Conservation (phyloP, 2,888 invertebrate genomes). For the Phlogophora meticulosa region DNA sequence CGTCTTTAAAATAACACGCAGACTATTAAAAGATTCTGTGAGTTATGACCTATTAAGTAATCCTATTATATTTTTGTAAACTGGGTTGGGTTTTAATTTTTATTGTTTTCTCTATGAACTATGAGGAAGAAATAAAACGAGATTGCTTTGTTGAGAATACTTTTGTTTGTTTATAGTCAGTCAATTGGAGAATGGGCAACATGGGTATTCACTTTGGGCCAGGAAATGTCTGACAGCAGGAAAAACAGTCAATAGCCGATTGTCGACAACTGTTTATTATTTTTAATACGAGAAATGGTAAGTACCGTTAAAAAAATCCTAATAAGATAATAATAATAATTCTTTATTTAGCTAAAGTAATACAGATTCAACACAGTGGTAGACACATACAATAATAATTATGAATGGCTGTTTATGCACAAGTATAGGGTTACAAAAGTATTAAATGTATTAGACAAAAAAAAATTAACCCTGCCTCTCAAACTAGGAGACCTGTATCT, state of each 20-base stretch:
- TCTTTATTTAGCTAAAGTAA: too few relatives aligned
- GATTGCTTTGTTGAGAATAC: slow-evolving; percentile 22
- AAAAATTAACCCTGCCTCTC: too few relatives aligned
- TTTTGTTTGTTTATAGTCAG: slow-evolving; percentile 28
- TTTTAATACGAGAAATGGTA: too few relatives aligned
- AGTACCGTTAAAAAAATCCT: too few relatives aligned
- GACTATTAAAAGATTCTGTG: slow-evolving; percentile 54
- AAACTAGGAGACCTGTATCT: too few relatives aligned
- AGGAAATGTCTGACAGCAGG: slow-evolving; percentile 27
- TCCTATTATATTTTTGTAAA: slow-evolving; percentile 56
- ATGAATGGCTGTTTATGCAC: too few relatives aligned
- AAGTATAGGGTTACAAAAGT: too few relatives aligned
- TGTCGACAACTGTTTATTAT: too few relatives aligned
- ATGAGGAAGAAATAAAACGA: slow-evolving; percentile 62
- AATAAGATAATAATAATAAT: too few relatives aligned
- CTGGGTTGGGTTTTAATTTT: slow-evolving; percentile 44
- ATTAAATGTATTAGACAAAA: too few relatives aligned
- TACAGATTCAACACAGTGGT: too few relatives aligned
- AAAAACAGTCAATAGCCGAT: not conserved
- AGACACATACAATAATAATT: too few relatives aligned
- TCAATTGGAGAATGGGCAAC: slow-evolving; percentile 9
- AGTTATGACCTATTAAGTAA: slow-evolving; percentile 60
- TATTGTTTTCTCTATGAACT: slow-evolving; percentile 54
- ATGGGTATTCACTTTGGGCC: slow-evolving; percentile 29
- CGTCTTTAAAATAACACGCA: slow-evolving; percentile 45